These are phyloP conservation scores for Epinephelus malabaricus DNA, from an alignment of 2,797 vertebrate genomes.

Conservation along the genomic window DNA sequence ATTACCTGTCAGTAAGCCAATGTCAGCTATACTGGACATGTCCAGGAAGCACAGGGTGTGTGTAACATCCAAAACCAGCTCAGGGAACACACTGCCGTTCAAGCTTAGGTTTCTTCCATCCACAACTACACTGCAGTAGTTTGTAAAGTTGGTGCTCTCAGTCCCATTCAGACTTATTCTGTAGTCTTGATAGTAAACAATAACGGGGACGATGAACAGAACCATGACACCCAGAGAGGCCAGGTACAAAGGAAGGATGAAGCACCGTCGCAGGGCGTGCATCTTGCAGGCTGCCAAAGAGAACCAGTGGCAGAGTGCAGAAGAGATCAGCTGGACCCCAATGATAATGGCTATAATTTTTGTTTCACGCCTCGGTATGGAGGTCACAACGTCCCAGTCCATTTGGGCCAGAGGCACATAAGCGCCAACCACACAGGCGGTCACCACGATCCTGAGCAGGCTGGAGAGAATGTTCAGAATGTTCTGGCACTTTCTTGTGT, in stretches of 20 bases:
- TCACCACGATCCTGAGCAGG: slow-evolving; percentile 76
- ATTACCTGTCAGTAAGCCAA: slow-evolving; percentile 62
- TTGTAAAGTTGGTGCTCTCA: slow-evolving; percentile 37
- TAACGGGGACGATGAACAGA: slow-evolving; percentile 65
- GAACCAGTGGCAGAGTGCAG: slow-evolving; percentile 83
- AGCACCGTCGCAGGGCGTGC: slow-evolving; percentile 80
- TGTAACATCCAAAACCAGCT: slow-evolving; percentile 69
- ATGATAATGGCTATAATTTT: slow-evolving; percentile 61
- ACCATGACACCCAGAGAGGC: slow-evolving; percentile 70
- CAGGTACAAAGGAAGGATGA: slow-evolving; percentile 79
- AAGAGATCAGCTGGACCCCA: slow-evolving; percentile 80
- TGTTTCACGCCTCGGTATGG: slow-evolving; percentile 41
- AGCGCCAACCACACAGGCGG: slow-evolving; percentile 70
- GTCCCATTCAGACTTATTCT: slow-evolving; percentile 21
- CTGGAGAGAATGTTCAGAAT: slow-evolving; percentile 74
- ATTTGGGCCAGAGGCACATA: slow-evolving; percentile 65
- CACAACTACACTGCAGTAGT: slow-evolving; percentile 58
- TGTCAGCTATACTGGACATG: slow-evolving; percentile 40
- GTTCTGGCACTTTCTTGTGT: slow-evolving; percentile 67
- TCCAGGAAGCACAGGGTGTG: slow-evolving; percentile 68
- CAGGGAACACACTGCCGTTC: slow-evolving; percentile 12
- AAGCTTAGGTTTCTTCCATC: slow-evolving; percentile 7
- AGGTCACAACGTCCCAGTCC: slow-evolving; percentile 65
- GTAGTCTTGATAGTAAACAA: slow-evolving; percentile 46
- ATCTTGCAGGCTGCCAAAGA: slow-evolving; percentile 83